A percentile compares a stretch with the other conserved stretches of the same genome.
These are phyloP conservation scores for Chrysotoxum bicinctum DNA, from an alignment of 2,888 invertebrate genomes.

Conservation along the genomic window DNA sequence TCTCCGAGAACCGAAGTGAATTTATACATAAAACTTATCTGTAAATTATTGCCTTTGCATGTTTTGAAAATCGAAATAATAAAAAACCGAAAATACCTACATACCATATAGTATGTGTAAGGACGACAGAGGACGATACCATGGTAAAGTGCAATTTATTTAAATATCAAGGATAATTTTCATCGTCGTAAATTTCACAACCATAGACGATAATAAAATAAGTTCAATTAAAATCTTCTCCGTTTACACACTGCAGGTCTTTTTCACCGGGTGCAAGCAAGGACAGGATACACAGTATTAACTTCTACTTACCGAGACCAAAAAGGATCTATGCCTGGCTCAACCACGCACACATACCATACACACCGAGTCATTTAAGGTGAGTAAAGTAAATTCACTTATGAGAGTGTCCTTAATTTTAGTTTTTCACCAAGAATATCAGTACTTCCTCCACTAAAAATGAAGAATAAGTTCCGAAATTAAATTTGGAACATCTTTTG, in stretches of 20 bases:
- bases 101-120: too few relatives aligned
- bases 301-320: constrained; percentile 42
- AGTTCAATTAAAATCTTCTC: constrained; percentile 70
- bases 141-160: constrained; percentile 71
- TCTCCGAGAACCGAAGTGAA: constrained; percentile 24
- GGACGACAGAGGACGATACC: constrained; percentile 23
- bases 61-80: constrained; percentile 37
- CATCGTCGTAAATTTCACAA: constrained; percentile 66
- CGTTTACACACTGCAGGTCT: constrained; percentile 45
- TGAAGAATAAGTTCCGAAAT: too few relatives aligned
- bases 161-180: constrained; percentile 65
- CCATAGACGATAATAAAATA: constrained; percentile 70
- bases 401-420: not conserved
- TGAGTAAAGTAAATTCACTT: not conserved
- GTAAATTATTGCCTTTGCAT: constrained; percentile 60
- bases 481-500: too few relatives aligned
- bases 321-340: constrained; percentile 12
- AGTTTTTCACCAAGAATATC: too few relatives aligned
- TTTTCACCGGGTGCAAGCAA: constrained; percentile 2
- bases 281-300: constrained; percentile 47
- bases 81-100: not conserved
- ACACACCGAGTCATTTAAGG: not conserved
- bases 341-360: not conserved
- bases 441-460: too few relatives aligned
- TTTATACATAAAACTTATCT: constrained; percentile 40